Conservation (phyloP, 1,140 invertebrate genomes). For the Drosophila sturtevanti region DNA sequence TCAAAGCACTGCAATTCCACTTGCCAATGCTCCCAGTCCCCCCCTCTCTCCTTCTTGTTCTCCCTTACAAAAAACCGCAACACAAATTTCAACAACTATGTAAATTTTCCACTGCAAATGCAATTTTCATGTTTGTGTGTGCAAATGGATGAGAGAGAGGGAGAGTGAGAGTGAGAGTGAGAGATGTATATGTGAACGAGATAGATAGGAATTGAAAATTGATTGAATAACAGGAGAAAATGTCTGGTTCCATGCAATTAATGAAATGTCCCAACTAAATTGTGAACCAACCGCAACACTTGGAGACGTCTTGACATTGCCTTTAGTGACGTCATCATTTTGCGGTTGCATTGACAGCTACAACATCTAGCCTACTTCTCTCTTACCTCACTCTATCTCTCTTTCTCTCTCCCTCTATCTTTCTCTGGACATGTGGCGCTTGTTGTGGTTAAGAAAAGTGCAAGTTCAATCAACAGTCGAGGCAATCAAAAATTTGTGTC, state of each 20-base stretch:
- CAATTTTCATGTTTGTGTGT: conserved; percentile 23
- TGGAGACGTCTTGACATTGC: conserved; percentile 48
- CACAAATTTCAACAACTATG: conserved; percentile 51
- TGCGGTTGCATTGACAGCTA: not conserved
- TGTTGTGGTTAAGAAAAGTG: conserved; percentile 35
- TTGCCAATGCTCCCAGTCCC: not conserved
- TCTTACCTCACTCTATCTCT: not conserved
- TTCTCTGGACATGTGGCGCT: conserved; percentile 42
- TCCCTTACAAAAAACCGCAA: conserved; percentile 49
- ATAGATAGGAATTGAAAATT: conserved; percentile 43
- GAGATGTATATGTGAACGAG: not conserved
- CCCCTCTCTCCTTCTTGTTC: conserved; percentile 1
- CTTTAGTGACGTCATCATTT: conserved; percentile 31
- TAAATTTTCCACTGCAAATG: conserved; percentile 51
- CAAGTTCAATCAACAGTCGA: conserved; percentile 51
- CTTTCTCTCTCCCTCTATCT: not conserved
- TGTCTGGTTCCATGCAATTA: conserved; percentile 56
- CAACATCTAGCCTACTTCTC: not conserved
- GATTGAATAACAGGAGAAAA: conserved; percentile 50
- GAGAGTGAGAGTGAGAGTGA: not conserved
- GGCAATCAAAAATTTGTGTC: conserved; percentile 26
- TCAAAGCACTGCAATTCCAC: conserved; percentile 10
- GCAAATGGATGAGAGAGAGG: not conserved
- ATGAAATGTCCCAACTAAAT: conserved; percentile 73
- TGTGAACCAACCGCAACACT: conserved; percentile 60